Conservation (phyloP, 2,888 invertebrate species). For the Leistus spinibarbis region DNA sequence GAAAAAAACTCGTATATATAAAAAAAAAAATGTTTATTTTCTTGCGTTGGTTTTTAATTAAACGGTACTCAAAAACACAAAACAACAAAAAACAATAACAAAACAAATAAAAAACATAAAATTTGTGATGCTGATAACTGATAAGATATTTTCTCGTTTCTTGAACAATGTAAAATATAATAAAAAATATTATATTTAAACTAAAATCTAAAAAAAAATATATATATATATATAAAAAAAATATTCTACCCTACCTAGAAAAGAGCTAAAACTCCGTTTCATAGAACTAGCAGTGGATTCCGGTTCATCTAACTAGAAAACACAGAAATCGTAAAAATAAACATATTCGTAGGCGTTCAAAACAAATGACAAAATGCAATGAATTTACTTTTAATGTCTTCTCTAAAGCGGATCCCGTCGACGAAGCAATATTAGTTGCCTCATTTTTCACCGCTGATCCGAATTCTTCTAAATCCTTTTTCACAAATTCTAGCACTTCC, state of each 20-base stretch:
- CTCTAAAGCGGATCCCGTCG: constrained; percentile 70
- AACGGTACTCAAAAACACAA: no score
- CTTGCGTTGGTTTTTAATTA: no score
- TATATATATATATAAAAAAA: not conserved
- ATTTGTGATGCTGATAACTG: no score
- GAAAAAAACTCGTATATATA: no score
- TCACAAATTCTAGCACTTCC: constrained; percentile 77
- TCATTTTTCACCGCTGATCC: constrained; percentile 74
- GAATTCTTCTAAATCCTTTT: constrained; percentile 76
- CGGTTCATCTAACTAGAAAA: constrained; percentile 68
- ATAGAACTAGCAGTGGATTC: constrained; percentile 74
- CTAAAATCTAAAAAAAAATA: not conserved
- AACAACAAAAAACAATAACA: no score
- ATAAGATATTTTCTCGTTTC: no score
- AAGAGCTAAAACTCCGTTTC: constrained; percentile 74
- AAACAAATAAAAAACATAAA: no score
- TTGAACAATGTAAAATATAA: no score
- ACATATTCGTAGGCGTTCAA: not conserved
- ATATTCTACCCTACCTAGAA: constrained; percentile 61
- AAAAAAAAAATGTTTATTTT: no score
- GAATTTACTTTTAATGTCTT: constrained; percentile 69
- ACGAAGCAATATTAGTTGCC: constrained; percentile 69
- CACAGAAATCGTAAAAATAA: not conserved
- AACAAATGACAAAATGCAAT: no score
- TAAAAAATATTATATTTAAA: not conserved